These are phyloP conservation scores for Nannoperca obscura DNA, from an alignment of 2,797 vertebrate species.

Conservation along the genomic window DNA sequence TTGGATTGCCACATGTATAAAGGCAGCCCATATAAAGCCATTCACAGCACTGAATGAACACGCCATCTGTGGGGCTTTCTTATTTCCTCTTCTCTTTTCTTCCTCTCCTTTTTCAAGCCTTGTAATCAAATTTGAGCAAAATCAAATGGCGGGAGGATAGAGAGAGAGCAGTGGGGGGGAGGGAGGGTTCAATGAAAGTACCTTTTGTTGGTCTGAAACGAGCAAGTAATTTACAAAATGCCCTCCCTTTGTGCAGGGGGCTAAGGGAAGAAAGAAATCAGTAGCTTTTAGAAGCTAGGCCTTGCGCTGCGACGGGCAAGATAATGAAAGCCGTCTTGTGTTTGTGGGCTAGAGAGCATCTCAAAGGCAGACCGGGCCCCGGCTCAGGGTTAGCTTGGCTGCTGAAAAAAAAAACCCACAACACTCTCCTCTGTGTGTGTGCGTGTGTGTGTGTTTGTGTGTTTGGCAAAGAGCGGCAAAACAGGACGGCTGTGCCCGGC, in stretches of 20 bases:
- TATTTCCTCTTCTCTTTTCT: conserved; percentile 99
- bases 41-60: conserved; percentile 99
- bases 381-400: conserved; percentile 92
- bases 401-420: conserved; percentile 79
- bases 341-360: conserved; percentile 99
- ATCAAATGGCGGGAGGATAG: conserved; percentile 96
- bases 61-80: conserved; percentile 97
- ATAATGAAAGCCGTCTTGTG: conserved; percentile 99
- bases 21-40: conserved; percentile 98
- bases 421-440: conserved; percentile 57
- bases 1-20: conserved; percentile 99
- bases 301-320: conserved; percentile 98
- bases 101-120: conserved; percentile 95
- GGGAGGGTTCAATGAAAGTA: conserved; percentile 99
- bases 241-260: conserved; percentile 99
- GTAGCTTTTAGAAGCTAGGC: conserved; percentile 99
- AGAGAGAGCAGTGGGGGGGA: conserved; percentile 86
- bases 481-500: conserved; percentile 79
- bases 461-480: conserved; percentile 91
- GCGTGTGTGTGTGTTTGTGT: conserved; percentile 81
- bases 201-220: conserved; percentile 99
- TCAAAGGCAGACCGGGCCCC: conserved; percentile 95
- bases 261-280: conserved; percentile 99
- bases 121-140: conserved; percentile 99
- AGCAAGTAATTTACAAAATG: conserved; percentile 99